Conservation (phyloP, 2,888 invertebrate genomes). For the Lasioglossum villosulum region DNA sequence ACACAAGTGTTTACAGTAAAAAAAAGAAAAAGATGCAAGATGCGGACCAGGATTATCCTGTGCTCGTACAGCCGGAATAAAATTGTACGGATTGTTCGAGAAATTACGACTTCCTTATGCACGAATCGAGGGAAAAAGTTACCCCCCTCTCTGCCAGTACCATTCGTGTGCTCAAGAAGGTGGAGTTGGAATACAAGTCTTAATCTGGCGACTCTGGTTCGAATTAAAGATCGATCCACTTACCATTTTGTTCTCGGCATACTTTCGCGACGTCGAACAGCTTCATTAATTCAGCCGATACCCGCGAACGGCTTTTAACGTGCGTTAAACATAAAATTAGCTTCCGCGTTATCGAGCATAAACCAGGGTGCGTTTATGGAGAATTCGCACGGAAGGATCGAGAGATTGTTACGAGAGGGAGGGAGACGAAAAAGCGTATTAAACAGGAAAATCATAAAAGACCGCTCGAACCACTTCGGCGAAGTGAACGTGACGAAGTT, state of each 20-base stretch:
- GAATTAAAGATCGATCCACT: neutral
- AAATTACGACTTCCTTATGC: neutral
- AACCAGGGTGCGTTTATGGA: neutral
- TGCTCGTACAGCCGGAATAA: neutral
- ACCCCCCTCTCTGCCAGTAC: no score
- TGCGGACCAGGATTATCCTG: neutral
- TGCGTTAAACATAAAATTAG: neutral
- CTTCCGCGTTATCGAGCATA: neutral
- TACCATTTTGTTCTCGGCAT: neutral
- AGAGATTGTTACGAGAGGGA: neutral
- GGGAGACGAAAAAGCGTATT: neutral
- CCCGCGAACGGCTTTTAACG: neutral
- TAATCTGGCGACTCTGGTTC: neutral
- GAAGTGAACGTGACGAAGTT: conserved; percentile 44
- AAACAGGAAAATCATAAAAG: conserved; percentile 20
- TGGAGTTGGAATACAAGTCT: no score
- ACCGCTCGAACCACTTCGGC: conserved; percentile 21
- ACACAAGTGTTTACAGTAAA: no score
- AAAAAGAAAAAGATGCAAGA: no score
- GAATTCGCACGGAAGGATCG: conserved; percentile 1
- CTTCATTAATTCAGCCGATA: neutral
- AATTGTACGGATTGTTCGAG: neutral
- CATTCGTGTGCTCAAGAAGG: no score
- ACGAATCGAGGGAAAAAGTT: no score
- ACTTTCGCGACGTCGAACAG: neutral